phyloP scores from a whole-genome alignment of 2,888 invertebrate genomes.

The Melieria crassipennis region DNA sequence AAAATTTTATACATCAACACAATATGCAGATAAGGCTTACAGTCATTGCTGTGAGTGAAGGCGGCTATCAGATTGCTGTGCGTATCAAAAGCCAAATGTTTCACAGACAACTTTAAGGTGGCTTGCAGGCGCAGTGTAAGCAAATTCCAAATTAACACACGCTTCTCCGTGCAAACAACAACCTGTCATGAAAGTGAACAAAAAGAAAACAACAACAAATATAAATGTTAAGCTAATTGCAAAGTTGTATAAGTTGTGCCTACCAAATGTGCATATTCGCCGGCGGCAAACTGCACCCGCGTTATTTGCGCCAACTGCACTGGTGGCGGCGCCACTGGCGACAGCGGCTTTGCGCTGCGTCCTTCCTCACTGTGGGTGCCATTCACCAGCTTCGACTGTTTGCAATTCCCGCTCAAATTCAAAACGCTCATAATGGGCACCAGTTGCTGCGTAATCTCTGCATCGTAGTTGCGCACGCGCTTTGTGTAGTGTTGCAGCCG shows the following conservation, averaged over 20 bases:
- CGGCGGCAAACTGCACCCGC: slow-evolving; percentile 61
- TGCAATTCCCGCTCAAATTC: slow-evolving; percentile 44
- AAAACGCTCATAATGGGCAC: slow-evolving; percentile 54
- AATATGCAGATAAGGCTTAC: slow-evolving; percentile 65
- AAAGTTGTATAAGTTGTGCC: slow-evolving; percentile 3
- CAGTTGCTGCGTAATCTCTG: slow-evolving; percentile 48
- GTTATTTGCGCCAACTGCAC: slow-evolving; percentile 50
- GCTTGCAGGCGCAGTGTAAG: slow-evolving; percentile 72
- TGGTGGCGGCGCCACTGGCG: neutral
- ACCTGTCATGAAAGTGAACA: slow-evolving; percentile 47
- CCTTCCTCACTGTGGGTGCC: neutral
- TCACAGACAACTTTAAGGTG: slow-evolving; percentile 65
- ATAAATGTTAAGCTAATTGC: slow-evolving; percentile 7
- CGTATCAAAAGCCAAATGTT: slow-evolving; percentile 70
- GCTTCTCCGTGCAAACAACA: slow-evolving; percentile 66
- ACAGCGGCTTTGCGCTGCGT: neutral
- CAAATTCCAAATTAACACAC: slow-evolving; percentile 75
- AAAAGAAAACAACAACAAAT: neutral
- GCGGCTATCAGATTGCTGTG: slow-evolving; percentile 73
- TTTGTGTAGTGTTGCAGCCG: slow-evolving; percentile 47
- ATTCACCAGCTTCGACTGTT: slow-evolving; percentile 28
- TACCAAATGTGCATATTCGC: slow-evolving; percentile 60
- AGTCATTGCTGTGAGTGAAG: slow-evolving; percentile 70
- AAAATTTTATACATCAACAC: neutral
- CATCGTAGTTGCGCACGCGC: slow-evolving; percentile 46